These are phyloP conservation scores for Apamea monoglypha DNA, from an alignment of 2,888 invertebrate species.

Conservation along the genomic window DNA sequence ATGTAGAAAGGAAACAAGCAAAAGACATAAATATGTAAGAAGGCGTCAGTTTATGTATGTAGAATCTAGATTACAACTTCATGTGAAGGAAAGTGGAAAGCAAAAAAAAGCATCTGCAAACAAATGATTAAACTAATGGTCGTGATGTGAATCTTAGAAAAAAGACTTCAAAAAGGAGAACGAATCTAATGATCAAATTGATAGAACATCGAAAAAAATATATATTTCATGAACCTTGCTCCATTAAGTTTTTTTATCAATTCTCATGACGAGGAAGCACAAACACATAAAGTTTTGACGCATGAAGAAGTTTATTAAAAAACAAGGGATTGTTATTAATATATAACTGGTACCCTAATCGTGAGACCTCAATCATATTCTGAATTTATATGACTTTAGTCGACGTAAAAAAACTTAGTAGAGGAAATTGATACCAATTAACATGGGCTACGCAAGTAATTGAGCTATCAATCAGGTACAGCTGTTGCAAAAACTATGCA, in stretches of 20 bases:
- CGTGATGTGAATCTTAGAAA: background rate
- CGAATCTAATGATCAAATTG: background rate
- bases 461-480: slow-evolving; percentile 41
- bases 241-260: background rate
- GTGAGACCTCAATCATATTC: slow-evolving; percentile 49
- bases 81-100: background rate
- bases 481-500: slow-evolving; percentile 27
- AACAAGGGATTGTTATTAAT: slow-evolving; percentile 3
- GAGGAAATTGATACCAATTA: slow-evolving; percentile 59
- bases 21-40: too few species aligned
- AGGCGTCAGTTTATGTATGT: too few species aligned
- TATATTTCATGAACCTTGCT: background rate
- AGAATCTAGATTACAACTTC: background rate
- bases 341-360: slow-evolving; percentile 21
- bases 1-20: too few species aligned
- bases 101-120: background rate
- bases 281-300: slow-evolving; percentile 6
- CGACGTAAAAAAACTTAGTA: slow-evolving; percentile 31
- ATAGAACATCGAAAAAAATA: background rate
- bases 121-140: background rate
- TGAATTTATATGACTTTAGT: slow-evolving; percentile 40
- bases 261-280: slow-evolving; percentile 1
- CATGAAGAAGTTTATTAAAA: slow-evolving; percentile 9
- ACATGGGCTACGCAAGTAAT: slow-evolving; percentile 25
- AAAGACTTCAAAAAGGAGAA: background rate